Evolutionary conservation across 2,888 invertebrate genomes (phyloP).

Genomic region (Melinaea marsaeus): DNA sequence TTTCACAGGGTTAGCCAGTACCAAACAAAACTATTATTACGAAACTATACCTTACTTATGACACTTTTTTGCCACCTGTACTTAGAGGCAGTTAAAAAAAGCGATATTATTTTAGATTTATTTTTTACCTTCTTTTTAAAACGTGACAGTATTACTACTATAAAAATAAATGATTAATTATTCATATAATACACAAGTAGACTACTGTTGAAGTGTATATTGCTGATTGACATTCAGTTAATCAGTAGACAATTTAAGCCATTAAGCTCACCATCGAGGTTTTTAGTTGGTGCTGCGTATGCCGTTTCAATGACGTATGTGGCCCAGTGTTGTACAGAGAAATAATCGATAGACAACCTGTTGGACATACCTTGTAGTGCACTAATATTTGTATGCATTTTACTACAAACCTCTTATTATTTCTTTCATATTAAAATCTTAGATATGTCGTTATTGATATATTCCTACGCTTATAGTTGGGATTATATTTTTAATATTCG

Average conservation of each 20-base stretch:
- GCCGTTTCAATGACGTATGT: conserved; percentile 90
- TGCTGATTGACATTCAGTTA: too few species aligned
- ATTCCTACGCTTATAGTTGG: conserved; percentile 1
- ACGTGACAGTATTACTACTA: too few species aligned
- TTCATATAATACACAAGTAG: too few species aligned
- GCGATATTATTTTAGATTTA: too few species aligned
- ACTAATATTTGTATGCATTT: neutral
- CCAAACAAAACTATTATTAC: too few species aligned
- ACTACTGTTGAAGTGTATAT: too few species aligned
- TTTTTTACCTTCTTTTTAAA: too few species aligned
- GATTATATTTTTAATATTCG: conserved; percentile 10
- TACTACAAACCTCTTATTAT: neutral
- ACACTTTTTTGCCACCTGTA: too few species aligned
- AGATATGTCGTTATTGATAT: neutral
- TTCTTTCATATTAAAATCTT: neutral
- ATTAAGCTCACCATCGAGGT: conserved; percentile 79
- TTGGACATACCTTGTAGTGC: conserved; percentile 23
- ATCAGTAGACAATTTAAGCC: neutral
- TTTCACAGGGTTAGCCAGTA: too few species aligned
- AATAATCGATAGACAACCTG: conserved; percentile 88
- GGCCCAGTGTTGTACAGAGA: conserved; percentile 94
- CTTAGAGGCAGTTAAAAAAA: too few species aligned
- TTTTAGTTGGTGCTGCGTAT: conserved; percentile 86
- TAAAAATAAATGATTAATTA: too few species aligned
- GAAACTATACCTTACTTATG: too few species aligned